A percentile compares a stretch with the other conserved stretches of the same genome.
Evolutionary conservation across 2,797 vertebrate species (phyloP).

Genomic region (Oreochromis mossambicus): DNA sequence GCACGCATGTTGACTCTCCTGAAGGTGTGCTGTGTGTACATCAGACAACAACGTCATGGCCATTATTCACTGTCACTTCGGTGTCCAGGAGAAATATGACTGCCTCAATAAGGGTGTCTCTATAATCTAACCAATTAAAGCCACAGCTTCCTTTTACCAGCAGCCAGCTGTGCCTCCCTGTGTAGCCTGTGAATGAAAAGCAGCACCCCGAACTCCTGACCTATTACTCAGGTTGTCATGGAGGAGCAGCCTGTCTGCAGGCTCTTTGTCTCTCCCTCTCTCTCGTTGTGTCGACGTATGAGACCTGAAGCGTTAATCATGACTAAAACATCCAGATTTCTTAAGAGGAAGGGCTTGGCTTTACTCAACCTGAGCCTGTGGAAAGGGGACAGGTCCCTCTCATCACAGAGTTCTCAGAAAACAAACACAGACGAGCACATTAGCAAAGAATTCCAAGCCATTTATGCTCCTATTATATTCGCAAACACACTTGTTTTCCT

Average conservation of each 20-base stretch:
- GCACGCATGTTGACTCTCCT: background rate
- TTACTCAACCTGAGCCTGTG: constrained; percentile 21
- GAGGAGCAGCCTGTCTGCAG: constrained; percentile 36
- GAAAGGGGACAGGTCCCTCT: constrained; percentile 18
- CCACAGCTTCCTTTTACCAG: constrained; percentile 21
- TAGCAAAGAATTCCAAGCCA: background rate
- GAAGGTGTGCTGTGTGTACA: background rate
- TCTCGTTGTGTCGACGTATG: background rate
- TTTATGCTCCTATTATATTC: background rate
- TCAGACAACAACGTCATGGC: background rate
- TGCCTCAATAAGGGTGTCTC: background rate
- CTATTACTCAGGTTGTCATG: constrained; percentile 57
- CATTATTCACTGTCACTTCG: constrained; percentile 14
- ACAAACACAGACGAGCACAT: background rate
- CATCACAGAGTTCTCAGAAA: background rate
- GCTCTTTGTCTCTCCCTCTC: constrained; percentile 22
- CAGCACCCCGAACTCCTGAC: constrained; percentile 30
- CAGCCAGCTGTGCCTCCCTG: background rate
- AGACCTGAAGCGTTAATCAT: constrained; percentile 15
- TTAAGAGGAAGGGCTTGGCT: constrained; percentile 15
- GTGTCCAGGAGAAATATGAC: constrained; percentile 14
- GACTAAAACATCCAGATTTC: constrained; percentile 12
- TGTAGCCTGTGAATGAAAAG: constrained; percentile 36
- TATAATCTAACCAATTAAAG: constrained; percentile 33
- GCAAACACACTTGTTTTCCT: background rate